A percentile compares a stretch with the other conserved stretches of the same genome.
These are phyloP conservation scores for Falco cherrug DNA, from an alignment of 2,797 vertebrate species.

Conservation along the genomic window DNA sequence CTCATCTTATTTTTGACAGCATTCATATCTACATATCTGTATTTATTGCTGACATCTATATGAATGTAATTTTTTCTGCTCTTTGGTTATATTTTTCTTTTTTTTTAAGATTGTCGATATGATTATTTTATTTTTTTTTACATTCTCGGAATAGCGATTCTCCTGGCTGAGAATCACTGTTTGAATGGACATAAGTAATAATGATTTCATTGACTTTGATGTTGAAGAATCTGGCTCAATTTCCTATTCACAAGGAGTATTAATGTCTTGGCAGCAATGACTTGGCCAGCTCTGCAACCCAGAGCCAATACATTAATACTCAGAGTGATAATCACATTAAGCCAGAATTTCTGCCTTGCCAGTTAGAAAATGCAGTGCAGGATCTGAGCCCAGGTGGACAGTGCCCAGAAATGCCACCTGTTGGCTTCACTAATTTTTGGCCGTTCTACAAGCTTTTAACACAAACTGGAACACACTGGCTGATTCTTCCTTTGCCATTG, in stretches of 20 bases:
- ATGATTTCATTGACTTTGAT: neutral
- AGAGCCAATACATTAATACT: neutral
- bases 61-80: neutral
- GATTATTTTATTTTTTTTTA: neutral
- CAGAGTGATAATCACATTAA: neutral
- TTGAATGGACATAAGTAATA: neutral
- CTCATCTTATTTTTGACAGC: neutral
- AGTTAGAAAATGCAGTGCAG: conserved; percentile 9
- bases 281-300: neutral
- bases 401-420: conserved; percentile 16
- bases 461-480: neutral
- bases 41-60: neutral
- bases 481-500: neutral
- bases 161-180: neutral
- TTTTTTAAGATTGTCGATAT: neutral
- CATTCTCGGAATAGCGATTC: neutral
- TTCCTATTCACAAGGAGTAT: neutral
- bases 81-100: neutral
- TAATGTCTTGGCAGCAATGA: neutral
- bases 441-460: neutral
- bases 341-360: neutral
- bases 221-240: neutral
- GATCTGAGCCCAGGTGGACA: neutral
- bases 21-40: neutral
- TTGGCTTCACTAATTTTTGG: neutral